Evolutionary conservation across 2,888 invertebrate genomes (phyloP).

Genomic region (Gymnosoma rotundatum): DNA sequence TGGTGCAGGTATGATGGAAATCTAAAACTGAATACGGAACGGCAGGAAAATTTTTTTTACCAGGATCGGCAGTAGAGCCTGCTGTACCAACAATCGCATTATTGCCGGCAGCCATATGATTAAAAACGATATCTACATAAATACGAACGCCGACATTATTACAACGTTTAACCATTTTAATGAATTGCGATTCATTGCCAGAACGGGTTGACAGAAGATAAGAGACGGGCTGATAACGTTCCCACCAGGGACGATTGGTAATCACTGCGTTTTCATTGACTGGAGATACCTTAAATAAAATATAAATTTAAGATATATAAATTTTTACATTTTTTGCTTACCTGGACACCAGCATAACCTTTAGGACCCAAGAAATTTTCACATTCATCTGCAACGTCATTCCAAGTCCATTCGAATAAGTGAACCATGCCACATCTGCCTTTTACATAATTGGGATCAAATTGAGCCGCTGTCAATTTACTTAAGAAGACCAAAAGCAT

Average conservation of each 20-base stretch:
- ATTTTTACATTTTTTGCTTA: constrained; percentile 75
- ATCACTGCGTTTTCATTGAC: constrained; percentile 88
- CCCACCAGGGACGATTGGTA: constrained; percentile 90
- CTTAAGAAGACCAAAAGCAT: constrained; percentile 72
- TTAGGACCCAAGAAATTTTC: constrained; percentile 89
- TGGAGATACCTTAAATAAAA: constrained; percentile 85
- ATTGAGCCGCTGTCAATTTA: constrained; percentile 73
- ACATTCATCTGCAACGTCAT: constrained; percentile 91
- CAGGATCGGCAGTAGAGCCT: constrained; percentile 85
- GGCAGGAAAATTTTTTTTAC: constrained; percentile 84
- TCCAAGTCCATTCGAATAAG: constrained; percentile 92
- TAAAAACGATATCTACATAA: constrained; percentile 92
- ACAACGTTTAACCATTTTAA: constrained; percentile 90
- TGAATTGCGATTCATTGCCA: constrained; percentile 88
- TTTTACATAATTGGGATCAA: constrained; percentile 77
- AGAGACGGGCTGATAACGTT: constrained; percentile 93
- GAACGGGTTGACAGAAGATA: constrained; percentile 90
- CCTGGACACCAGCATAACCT: constrained; percentile 90
- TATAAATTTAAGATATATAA: too few species aligned
- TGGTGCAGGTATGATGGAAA: constrained; percentile 87
- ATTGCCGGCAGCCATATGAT: constrained; percentile 90
- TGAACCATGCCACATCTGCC: constrained; percentile 88
- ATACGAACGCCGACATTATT: constrained; percentile 91
- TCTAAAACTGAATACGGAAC: constrained; percentile 87
- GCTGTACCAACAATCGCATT: constrained; percentile 84